These are phyloP conservation scores for Calosoma granatense DNA, from an alignment of 1,140 invertebrate species.

Conservation along the genomic window DNA sequence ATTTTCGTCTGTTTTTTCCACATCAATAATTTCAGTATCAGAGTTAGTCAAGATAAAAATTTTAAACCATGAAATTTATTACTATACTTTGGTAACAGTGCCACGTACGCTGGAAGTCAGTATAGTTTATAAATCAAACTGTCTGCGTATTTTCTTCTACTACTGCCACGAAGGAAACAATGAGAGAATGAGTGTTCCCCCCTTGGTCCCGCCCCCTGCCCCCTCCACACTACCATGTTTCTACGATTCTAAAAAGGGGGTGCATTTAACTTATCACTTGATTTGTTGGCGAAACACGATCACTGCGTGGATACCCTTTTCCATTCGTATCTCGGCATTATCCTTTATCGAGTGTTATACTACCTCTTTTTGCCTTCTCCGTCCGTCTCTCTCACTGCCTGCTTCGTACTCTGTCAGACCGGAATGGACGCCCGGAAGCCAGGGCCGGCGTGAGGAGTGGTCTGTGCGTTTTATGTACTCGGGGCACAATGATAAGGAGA, in stretches of 20 bases:
- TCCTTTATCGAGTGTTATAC: constrained; percentile 6
- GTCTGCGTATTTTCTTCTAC: no score
- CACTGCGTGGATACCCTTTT: neutral
- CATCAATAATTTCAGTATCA: no score
- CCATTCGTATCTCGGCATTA: neutral
- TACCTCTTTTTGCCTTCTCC: neutral
- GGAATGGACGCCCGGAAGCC: neutral
- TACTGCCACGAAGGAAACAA: no score
- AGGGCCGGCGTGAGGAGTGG: neutral
- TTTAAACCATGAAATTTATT: neutral
- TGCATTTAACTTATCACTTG: constrained; percentile 2
- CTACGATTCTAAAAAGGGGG: neutral
- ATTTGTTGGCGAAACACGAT: constrained; percentile 1
- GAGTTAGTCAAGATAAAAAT: neutral
- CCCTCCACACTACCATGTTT: no score
- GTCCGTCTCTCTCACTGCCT: neutral
- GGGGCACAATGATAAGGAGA: constrained; percentile 6
- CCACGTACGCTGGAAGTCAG: neutral
- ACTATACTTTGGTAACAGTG: neutral
- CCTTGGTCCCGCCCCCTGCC: no score
- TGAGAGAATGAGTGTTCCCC: no score
- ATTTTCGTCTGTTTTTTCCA: neutral
- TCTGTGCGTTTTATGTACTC: neutral
- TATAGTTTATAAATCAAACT: neutral
- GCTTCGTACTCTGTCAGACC: neutral